These are phyloP conservation scores for Eubasilissa splendida DNA, from an alignment of 2,888 invertebrate species.

Conservation along the genomic window DNA sequence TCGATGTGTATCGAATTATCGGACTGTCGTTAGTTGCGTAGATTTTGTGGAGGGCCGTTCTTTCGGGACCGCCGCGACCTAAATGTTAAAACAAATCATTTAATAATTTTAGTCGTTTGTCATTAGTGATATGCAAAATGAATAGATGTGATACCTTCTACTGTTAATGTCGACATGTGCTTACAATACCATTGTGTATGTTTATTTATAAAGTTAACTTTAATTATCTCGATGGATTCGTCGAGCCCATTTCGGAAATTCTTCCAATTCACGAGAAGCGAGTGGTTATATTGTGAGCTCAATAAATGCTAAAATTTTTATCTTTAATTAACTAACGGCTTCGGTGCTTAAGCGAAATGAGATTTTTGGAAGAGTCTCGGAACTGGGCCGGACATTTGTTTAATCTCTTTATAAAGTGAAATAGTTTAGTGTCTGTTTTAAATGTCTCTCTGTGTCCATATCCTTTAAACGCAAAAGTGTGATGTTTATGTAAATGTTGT, in stretches of 20 bases:
- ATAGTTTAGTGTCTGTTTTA: background rate
- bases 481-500: slow-evolving; percentile 28
- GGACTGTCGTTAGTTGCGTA: background rate
- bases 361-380: no score
- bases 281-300: no score
- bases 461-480: slow-evolving; percentile 21
- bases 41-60: no score
- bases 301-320: no score
- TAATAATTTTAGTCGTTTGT: slow-evolving; percentile 7
- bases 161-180: slow-evolving; percentile 14
- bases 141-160: slow-evolving; percentile 28
- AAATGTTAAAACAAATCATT: background rate
- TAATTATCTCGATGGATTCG: background rate
- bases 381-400: no score
- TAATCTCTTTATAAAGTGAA: background rate
- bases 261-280: background rate
- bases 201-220: background rate
- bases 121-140: slow-evolving; percentile 16
- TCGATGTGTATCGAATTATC: background rate
- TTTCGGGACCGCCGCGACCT: no score
- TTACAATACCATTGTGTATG: background rate
- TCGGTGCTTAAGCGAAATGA: no score
- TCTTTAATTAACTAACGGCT: no score
- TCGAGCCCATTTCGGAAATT: background rate
- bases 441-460: slow-evolving; percentile 18